These are phyloP conservation scores for Panthera uncia DNA, from an alignment of 2,113 vertebrate genomes.

Conservation along the genomic window DNA sequence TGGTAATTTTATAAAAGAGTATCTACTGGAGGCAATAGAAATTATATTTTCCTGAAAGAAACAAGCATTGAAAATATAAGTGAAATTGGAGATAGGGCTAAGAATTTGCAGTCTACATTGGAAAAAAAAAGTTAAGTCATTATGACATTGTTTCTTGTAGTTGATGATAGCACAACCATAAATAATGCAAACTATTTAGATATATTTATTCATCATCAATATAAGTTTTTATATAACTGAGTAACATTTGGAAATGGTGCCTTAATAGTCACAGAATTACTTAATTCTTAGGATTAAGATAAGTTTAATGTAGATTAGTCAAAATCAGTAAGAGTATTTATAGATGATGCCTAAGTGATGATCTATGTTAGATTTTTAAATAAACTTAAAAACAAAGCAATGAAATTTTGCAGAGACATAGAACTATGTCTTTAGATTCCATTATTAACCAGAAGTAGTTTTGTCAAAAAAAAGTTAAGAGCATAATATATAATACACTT, in stretches of 20 bases:
- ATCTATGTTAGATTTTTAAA: background rate
- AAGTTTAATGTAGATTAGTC: background rate
- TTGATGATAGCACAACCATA: background rate
- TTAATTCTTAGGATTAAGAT: background rate
- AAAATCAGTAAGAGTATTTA: background rate
- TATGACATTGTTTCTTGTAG: background rate
- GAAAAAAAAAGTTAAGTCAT: background rate
- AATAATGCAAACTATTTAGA: background rate
- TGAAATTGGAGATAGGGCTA: background rate
- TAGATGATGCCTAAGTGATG: background rate
- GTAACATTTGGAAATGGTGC: background rate
- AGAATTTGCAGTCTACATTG: background rate
- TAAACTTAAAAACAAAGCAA: background rate
- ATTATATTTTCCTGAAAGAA: constrained; percentile 2
- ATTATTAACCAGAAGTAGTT: background rate
- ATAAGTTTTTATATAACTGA: background rate
- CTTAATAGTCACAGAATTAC: background rate
- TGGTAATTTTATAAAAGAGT: background rate
- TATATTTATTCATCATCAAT: background rate
- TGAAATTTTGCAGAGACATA: background rate
- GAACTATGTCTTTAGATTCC: background rate
- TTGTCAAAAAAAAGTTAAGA: background rate
- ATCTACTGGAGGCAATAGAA: background rate
- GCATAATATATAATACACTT: background rate
- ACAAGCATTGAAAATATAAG: background rate